Evolutionary conservation across 2,113 vertebrate species (phyloP), one percentile per base, ranked within the genome.

Genomic region (Eidolon helvum): DNA sequence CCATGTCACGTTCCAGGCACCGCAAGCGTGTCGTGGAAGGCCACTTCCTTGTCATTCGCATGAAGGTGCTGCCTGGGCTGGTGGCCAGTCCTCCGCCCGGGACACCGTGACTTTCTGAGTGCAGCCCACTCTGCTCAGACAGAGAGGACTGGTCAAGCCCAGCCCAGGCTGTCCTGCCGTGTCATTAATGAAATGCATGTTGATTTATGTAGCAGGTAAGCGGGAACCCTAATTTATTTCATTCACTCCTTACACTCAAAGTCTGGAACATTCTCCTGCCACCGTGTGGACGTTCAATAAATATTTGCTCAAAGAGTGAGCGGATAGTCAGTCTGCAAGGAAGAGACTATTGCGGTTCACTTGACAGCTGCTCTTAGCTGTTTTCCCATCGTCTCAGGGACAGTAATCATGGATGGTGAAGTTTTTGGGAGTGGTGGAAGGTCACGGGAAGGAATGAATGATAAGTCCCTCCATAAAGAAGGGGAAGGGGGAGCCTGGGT

Each of bases 1-100:
- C 79, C 7, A 1, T 6, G 3, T 40, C 48, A 45, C n/a, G 14
- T 6, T 0, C 1, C 57, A 68, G 40, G 19, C 14, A 4, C 1
- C 7, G 10, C 2, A 0, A 45, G 45, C 1, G 12, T 30, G 10
- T 65, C 21, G 19, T 0, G 48, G 57, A 57, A 75, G 30, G 53
- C 38, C 7, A 2, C 5, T 48, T 24, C 77, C 53, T 53, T 71
- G 61, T 55, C 15, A 61, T 77, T 5, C 4, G 61, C 88, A 57
- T 2, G 21, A 4, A 48, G 35, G 65, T 2, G 5, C 30, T 10
- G 24, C 71, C 18, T 9, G 40, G 28, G 21, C 65, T 28, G 61
- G 18, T 57, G 59, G 45, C 1, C 28, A 28, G 28, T 28, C 40
- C n/a, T 63, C 16, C 53, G 12, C 18, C 30, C 14, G 9, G 11